phyloP scores from a whole-genome alignment of 2,888 invertebrate genomes.

The Monoplex corrugatus region DNA sequence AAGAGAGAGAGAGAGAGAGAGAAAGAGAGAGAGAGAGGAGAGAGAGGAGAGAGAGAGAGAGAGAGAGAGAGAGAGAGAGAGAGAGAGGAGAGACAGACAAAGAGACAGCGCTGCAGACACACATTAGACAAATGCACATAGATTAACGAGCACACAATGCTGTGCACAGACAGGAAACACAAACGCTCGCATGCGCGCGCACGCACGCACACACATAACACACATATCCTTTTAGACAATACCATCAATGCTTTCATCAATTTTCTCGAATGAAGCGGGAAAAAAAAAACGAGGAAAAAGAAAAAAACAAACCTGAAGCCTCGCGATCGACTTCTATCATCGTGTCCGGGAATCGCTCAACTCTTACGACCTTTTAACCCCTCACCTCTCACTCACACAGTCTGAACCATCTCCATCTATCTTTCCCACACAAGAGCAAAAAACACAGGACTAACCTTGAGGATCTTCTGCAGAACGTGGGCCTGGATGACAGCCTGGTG shows the following conservation, averaged over 20 bases:
- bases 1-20: neutral
- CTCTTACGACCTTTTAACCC: no score
- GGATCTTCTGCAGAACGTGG: slow-evolving; percentile 88
- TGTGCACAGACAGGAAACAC: neutral
- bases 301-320: no score
- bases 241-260: no score
- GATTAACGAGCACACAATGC: neutral
- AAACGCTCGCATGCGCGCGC: no score
- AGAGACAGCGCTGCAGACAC: neutral
- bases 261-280: no score
- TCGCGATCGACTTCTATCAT: no score
- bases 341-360: no score
- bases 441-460: slow-evolving; percentile 82
- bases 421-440: no score
- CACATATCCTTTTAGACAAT: no score
- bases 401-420: no score
- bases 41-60: neutral
- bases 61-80: neutral
- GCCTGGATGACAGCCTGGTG: slow-evolving; percentile 88
- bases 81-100: neutral
- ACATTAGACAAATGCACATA: neutral
- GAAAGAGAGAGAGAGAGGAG: neutral
- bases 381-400: neutral
- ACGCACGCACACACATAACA: no score
- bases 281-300: no score